phyloP scores from a whole-genome alignment of 2,113 vertebrate species.

The Oreochromis spilurus region DNA sequence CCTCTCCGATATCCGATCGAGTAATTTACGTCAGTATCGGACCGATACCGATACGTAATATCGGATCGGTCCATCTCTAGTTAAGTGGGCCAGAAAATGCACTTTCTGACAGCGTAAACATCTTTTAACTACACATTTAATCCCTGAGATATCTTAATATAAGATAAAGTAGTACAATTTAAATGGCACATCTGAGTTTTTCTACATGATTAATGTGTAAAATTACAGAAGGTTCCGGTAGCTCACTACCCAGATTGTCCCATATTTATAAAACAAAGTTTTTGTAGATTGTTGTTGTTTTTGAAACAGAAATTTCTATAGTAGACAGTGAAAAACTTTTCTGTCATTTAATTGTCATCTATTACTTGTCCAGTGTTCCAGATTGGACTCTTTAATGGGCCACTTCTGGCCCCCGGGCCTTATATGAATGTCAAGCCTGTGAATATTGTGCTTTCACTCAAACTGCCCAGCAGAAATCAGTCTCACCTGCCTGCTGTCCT shows the following conservation, averaged over 20 bases:
- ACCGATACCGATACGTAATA: too few relatives aligned
- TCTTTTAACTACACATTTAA: neutral
- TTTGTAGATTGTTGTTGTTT: neutral
- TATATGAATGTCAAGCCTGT: conserved; percentile 3
- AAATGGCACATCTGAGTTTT: neutral
- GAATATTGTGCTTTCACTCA: neutral
- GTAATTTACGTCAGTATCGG: too few relatives aligned
- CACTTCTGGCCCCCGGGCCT: neutral
- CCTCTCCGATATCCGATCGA: too few relatives aligned
- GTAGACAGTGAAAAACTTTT: neutral
- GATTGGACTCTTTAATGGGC: neutral
- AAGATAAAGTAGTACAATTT: neutral
- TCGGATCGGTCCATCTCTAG: too few relatives aligned
- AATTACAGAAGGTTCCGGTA: neutral
- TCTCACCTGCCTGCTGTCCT: neutral
- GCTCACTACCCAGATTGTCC: neutral
- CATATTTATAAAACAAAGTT: neutral
- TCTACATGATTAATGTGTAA: neutral
- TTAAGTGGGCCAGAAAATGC: neutral
- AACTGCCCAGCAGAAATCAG: neutral
- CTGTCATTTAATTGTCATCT: neutral
- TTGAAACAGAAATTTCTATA: neutral
- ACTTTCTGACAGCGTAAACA: neutral
- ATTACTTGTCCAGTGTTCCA: neutral
- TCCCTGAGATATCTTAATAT: neutral